Evolutionary conservation across 1,140 invertebrate genomes (phyloP).

Genomic region (Drosophila fuyamai): DNA sequence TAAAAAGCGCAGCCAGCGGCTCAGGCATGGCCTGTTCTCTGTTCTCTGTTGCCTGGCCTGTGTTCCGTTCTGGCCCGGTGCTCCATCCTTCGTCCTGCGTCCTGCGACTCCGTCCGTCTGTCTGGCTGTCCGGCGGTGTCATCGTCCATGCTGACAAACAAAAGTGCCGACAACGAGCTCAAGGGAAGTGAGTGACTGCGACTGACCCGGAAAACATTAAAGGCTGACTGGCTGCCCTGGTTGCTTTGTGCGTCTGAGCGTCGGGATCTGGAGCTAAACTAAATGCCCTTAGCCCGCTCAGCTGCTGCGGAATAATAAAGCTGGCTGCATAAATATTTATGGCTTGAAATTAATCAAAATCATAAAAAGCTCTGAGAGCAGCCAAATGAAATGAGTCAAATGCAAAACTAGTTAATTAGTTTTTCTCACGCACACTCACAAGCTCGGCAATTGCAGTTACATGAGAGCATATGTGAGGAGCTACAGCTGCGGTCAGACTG

Average conservation of each 20-base stretch:
- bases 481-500: neutral
- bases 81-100: conserved; percentile 18
- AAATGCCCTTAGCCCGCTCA: conserved; percentile 58
- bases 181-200: conserved; percentile 80
- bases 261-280: conserved; percentile 46
- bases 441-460: conserved; percentile 21
- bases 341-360: conserved; percentile 74
- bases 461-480: conserved; percentile 27
- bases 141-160: conserved; percentile 81
- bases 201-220: conserved; percentile 82
- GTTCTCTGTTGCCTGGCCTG: conserved; percentile 23
- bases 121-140: conserved; percentile 52
- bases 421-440: conserved; percentile 62
- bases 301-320: conserved; percentile 52
- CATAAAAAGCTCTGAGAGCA: conserved; percentile 50
- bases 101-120: conserved; percentile 24
- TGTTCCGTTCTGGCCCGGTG: conserved; percentile 19
- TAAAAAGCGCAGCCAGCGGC: conserved; percentile 76
- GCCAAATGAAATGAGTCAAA: conserved; percentile 59
- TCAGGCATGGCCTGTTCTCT: conserved; percentile 42
- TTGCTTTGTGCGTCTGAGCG: conserved; percentile 46
- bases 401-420: conserved; percentile 77
- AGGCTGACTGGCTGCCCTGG: conserved; percentile 53
- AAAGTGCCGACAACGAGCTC: conserved; percentile 79
- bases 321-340: conserved; percentile 79